A percentile compares a stretch with the other conserved stretches of the same genome.
Evolutionary conservation across 2,888 invertebrate genomes (phyloP).

Genomic region (Carcina quercana): DNA sequence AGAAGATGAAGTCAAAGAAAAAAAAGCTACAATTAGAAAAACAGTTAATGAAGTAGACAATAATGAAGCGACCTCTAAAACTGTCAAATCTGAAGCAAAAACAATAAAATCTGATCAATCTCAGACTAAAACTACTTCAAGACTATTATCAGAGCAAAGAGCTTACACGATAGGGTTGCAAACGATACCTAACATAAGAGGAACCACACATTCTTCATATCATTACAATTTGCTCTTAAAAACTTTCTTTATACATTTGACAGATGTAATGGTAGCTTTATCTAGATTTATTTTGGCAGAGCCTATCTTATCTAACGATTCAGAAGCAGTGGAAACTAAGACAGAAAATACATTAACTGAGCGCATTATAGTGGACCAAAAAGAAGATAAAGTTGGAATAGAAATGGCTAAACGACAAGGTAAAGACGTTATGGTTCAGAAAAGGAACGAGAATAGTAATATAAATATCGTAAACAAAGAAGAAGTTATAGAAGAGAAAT

Average conservation of each 20-base stretch:
- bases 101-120: not conserved
- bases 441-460: no score
- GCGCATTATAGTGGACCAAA: constrained; percentile 14
- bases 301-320: constrained; percentile 27
- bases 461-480: not conserved
- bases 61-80: not conserved
- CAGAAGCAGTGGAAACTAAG: constrained; percentile 1
- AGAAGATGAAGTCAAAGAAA: constrained; percentile 4
- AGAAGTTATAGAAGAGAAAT: constrained; percentile 11
- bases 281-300: constrained; percentile 50
- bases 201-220: constrained; percentile 38
- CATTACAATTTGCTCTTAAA: constrained; percentile 51
- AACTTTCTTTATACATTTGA: constrained; percentile 62
- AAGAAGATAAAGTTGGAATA: constrained; percentile 16
- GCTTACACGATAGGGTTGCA: constrained; percentile 48
- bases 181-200: constrained; percentile 54
- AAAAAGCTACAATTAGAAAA: constrained; percentile 3
- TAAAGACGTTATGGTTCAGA: no score
- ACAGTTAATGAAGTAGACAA: constrained; percentile 3
- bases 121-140: constrained; percentile 18
- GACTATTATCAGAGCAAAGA: constrained; percentile 36
- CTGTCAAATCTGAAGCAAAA: not conserved
- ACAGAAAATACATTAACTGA: no score
- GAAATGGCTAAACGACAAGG: no score
- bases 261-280: constrained; percentile 63